A percentile compares a stretch with the other conserved stretches of the same genome.
These are phyloP conservation scores for Acanthochromis polyacanthus DNA, from an alignment of 2,113 vertebrate genomes.

Conservation along the genomic window DNA sequence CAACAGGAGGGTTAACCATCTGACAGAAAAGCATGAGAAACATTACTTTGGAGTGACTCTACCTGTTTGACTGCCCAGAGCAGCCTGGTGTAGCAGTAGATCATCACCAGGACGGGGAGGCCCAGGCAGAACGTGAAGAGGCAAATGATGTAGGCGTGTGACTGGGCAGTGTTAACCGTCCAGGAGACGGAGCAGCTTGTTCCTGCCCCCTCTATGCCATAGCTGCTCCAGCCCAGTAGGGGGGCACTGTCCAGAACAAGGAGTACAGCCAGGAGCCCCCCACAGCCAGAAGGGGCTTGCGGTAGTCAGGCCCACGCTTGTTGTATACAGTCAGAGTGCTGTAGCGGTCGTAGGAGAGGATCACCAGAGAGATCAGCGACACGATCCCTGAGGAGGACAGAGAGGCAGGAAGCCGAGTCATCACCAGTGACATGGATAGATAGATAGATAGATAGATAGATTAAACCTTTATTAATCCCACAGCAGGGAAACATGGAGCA, in stretches of 20 bases:
- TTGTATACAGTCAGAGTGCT: conserved; percentile 89
- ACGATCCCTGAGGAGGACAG: conserved; percentile 86
- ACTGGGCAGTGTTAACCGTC: conserved; percentile 83
- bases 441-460: too few species aligned
- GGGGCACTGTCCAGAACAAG: conserved; percentile 90
- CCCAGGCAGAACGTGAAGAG: conserved; percentile 92
- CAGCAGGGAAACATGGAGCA: too few species aligned
- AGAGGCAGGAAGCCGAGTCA: background rate
- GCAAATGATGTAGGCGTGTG: conserved; percentile 89
- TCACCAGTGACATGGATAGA: too few species aligned
- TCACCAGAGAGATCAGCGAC: conserved; percentile 90
- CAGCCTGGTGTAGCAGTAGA: conserved; percentile 90
- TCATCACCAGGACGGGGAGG: conserved; percentile 87
- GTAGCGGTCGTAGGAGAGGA: conserved; percentile 92
- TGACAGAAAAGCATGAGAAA: too few species aligned
- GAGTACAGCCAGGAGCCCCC: conserved; percentile 89
- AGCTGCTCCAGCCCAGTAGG: conserved; percentile 92
- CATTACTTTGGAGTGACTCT: background rate
- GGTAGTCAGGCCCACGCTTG: conserved; percentile 82
- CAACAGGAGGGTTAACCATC: too few species aligned
- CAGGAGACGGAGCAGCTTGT: conserved; percentile 91
- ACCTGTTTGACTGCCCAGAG: conserved; percentile 90
- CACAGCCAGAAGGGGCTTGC: conserved; percentile 87
- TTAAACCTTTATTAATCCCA: too few species aligned
- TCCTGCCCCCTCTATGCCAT: conserved; percentile 88